Evolutionary conservation across 2,888 invertebrate genomes (phyloP), one percentile per base, ranked within the genome.

Genomic region (Onthophagus sagittarius): DNA sequence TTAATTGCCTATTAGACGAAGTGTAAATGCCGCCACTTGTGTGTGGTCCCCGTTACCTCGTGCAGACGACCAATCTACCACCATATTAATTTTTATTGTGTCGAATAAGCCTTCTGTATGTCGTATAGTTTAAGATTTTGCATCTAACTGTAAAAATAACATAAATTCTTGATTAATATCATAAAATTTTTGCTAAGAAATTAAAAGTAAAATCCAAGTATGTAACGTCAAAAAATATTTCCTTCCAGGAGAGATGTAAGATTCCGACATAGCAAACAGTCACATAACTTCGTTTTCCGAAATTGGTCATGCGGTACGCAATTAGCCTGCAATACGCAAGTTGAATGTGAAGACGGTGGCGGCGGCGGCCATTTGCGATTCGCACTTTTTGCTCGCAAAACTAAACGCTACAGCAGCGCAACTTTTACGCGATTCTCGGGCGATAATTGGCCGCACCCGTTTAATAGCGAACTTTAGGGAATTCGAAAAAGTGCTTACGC

Each of bases 281-380:
- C 76, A 78, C 78, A 78, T 78, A 76, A 76, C 75, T 77, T 72
- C 70, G 39, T 53, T 53, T 70, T 76, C 78, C 78, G 75, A 77
- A 78, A 76, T 77, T 77, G 76, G 78, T 72, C 77, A 78, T 77
- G 39, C 78, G 77, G 75, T 77, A 77, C 39, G 39, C 77, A 78
- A 78, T 78, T 78, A 78, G 78, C 76, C 73, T 53, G 75, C 73
- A 76, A 78, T 78, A 76, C 74, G 76, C 72, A 76, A 76, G 78
- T 78, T 77, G 75, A 76, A 74, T 76, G 74, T 77, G 39, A 53
- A 53, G 39, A 53, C 39, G 39, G 39, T 11, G 39, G 72, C 73
- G 75, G 76, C 74, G 73, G 73, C 75, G 73, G 71, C 73, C 72
- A 75, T 77, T 77, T 78, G 76, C 75, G 77, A 77, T 75, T 77